These are phyloP conservation scores for Aphelenchoides fujianensis DNA, from an alignment of 1,140 invertebrate species.

Conservation along the genomic window DNA sequence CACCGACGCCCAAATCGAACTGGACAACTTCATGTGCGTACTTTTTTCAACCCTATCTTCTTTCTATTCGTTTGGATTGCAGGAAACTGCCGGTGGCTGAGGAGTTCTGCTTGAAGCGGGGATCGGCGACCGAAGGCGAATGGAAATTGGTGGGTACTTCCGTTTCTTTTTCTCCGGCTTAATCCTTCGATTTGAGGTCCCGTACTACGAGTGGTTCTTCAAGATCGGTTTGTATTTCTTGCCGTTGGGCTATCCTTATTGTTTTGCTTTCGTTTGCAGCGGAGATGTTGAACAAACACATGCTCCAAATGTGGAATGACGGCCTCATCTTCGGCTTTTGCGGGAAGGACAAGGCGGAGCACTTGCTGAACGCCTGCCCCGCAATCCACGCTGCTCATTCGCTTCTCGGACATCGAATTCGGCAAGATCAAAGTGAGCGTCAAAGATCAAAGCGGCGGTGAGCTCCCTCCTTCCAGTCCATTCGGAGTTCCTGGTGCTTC, in stretches of 20 bases:
- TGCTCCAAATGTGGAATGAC: slow-evolving; percentile 61
- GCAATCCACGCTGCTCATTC: slow-evolving; percentile 53
- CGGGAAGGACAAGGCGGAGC: slow-evolving; percentile 59
- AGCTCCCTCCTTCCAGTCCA: no score
- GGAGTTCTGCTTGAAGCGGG: slow-evolving; percentile 35
- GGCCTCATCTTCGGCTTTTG: slow-evolving; percentile 60
- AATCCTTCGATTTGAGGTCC: no score
- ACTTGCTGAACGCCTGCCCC: slow-evolving; percentile 47
- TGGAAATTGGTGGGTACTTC: no score
- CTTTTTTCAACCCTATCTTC: not conserved
- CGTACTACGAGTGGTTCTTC: slow-evolving; percentile 55
- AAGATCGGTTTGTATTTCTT: no score
- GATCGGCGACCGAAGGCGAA: slow-evolving; percentile 53
- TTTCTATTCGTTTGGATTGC: not conserved
- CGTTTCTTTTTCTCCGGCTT: no score
- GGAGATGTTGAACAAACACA: slow-evolving; percentile 60
- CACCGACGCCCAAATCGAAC: slow-evolving; percentile 40
- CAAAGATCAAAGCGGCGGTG: slow-evolving; percentile 54
- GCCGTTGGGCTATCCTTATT: no score
- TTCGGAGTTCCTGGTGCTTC: no score
- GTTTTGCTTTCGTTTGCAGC: no score
- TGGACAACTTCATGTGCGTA: slow-evolving; percentile 61
- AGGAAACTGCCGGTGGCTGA: slow-evolving; percentile 31
- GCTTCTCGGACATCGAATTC: slow-evolving; percentile 62
- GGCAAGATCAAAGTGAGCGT: slow-evolving; percentile 61